Percentiles rank a stretch among this genome's conserved stretches.
phyloP scores from a whole-genome alignment of 2,888 invertebrate genomes.

The Tenthredo livida region DNA sequence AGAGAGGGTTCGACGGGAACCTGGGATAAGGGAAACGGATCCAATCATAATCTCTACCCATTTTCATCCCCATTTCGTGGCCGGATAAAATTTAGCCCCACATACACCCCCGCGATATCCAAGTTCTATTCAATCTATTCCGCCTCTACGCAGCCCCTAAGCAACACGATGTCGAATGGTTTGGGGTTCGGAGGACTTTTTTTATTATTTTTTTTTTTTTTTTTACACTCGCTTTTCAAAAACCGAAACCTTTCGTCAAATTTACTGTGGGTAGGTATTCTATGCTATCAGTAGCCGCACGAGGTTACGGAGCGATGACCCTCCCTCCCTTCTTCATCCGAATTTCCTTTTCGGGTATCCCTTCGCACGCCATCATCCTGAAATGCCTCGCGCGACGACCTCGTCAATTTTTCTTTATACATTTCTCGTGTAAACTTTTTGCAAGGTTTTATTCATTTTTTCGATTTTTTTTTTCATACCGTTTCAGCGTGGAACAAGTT shows the following conservation, averaged over 20 bases:
- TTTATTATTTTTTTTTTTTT: not conserved
- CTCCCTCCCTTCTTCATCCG: slow-evolving; percentile 21
- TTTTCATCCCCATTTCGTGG: slow-evolving; percentile 50
- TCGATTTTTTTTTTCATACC: not conserved
- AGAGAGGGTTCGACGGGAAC: slow-evolving; percentile 31
- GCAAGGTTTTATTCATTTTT: not conserved
- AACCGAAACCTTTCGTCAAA: not conserved
- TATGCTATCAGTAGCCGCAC: not conserved
- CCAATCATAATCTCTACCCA: slow-evolving; percentile 50
- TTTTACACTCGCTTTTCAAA: not conserved
- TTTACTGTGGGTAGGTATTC: not conserved
- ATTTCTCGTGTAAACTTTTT: not conserved
- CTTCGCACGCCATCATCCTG: not conserved
- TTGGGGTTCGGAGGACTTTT: not conserved
- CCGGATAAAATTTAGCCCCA: slow-evolving; percentile 49
- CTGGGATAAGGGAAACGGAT: slow-evolving; percentile 47
- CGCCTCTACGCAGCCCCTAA: not conserved
- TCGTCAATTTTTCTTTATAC: not conserved
- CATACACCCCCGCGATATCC: not conserved
- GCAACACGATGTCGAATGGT: slow-evolving; percentile 35
- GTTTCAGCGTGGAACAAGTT: not conserved
- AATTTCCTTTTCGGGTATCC: not conserved
- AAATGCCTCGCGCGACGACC: not conserved
- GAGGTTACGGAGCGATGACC: not conserved
- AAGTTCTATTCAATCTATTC: slow-evolving; percentile 51